Evolutionary conservation across 1,140 invertebrate species (phyloP), one percentile per base, ranked within the genome.

Genomic region (Habropoda laboriosa): DNA sequence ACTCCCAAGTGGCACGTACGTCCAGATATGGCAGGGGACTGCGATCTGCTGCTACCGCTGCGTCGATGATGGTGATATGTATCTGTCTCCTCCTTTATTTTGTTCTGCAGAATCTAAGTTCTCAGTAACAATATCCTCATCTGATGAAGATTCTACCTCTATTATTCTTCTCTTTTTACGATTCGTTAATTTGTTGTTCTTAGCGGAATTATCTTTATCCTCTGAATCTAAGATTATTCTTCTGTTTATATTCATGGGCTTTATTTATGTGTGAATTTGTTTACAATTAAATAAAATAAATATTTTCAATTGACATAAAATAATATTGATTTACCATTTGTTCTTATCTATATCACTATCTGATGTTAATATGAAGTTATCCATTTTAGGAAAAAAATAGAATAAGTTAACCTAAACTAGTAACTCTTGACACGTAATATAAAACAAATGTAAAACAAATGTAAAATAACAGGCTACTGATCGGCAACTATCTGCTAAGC

Each of bases 261-360:
- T 75, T 82, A 85, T 82, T 63, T 76, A n/a, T 81, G 49, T 77
- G 67, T 74, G 68, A 82, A 79, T 76, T 82, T 85, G 77, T 85
- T 77, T 85, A 72, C n/a, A n/a, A n/a, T n/a, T n/a, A 27, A 85
- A 82, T 82, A 82, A 79, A 80, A 85, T 77, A 76, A 79, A 82
- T 80, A 73, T 82, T 85, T 82, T 77, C 47, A 80, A 73, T 85
- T 77, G 71, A 79, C 18, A 73, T 82, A 82, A 81, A 71, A 71
- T 79, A 81, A 79, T 76, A 84, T 79, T 79, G 79, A 53, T 83
- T 79, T 68, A 79, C 57, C 40, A 82, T 79, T 81, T 83, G 4
- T 74, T 83, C 74, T 83, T 80, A 78, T 74, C 72, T 83, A 75
- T 83, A 83, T 83, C 78, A 80, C 73, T 83, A 76, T 83, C 76